Evolutionary conservation across 2,113 vertebrate genomes (phyloP).

Genomic region (Oenanthe melanoleuca): DNA sequence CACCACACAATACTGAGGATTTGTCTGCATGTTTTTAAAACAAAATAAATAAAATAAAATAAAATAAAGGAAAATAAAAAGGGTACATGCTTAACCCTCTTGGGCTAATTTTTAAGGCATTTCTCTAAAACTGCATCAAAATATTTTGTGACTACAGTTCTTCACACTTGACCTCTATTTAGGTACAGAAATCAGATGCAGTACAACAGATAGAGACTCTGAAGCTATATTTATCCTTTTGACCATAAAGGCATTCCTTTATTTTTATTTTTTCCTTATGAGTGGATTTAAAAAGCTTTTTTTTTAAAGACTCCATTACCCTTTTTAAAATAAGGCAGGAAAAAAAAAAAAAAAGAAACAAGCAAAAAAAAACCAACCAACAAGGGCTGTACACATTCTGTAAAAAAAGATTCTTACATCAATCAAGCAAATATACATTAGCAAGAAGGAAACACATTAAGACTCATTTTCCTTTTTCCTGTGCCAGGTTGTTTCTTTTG

Average conservation of each 20-base stretch:
- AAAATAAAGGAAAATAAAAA: background rate
- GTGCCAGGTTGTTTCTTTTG: constrained; percentile 45
- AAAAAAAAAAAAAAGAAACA: background rate
- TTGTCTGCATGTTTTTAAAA: background rate
- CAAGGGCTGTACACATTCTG: background rate
- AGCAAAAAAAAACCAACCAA: background rate
- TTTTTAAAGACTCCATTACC: background rate
- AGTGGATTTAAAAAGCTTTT: background rate
- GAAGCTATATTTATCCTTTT: background rate
- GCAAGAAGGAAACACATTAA: constrained; percentile 42
- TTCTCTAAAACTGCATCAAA: background rate
- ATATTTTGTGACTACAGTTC: background rate
- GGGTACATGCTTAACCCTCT: background rate
- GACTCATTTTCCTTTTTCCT: constrained; percentile 46
- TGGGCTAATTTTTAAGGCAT: background rate
- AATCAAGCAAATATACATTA: constrained; percentile 45
- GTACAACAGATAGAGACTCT: background rate
- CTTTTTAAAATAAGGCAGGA: background rate
- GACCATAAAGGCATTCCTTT: background rate
- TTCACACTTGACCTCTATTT: background rate
- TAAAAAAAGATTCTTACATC: constrained; percentile 4
- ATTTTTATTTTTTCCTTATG: background rate
- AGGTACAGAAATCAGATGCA: background rate
- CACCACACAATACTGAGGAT: background rate
- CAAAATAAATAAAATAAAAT: background rate